Evolutionary conservation across 2,888 invertebrate species (phyloP).

Genomic region (Rhagonycha fulva): DNA sequence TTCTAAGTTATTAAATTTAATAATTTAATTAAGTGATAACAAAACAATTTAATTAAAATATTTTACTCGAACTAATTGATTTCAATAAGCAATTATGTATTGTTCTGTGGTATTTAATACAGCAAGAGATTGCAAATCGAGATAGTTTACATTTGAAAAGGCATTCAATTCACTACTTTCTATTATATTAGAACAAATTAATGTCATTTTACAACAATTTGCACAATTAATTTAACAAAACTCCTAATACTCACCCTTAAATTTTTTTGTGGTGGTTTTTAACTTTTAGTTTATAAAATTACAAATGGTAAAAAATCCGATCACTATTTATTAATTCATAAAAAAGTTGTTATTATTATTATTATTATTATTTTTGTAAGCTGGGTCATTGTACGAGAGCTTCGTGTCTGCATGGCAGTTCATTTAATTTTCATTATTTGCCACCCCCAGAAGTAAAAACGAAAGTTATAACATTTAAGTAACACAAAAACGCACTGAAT

Average conservation of each 20-base stretch:
- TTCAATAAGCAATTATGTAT: neutral
- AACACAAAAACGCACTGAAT: neutral
- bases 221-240: neutral
- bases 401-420: neutral
- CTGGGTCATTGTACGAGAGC: conserved; percentile 26
- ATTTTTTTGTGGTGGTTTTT: neutral
- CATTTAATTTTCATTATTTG: neutral
- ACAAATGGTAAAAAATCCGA: neutral
- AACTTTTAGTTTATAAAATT: neutral
- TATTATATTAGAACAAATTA: neutral
- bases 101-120: neutral
- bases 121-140: neutral
- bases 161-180: neutral
- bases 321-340: conserved; percentile 17
- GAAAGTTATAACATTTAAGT: neutral
- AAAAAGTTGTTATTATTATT: conserved; percentile 9
- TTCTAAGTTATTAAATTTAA: neutral
- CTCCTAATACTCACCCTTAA: neutral
- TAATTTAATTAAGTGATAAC: neutral
- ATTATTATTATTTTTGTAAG: neutral
- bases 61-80: neutral
- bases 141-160: neutral
- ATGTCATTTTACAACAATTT: neutral
- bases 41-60: neutral
- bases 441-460: neutral